Base-by-base conservation (phyloP, 2,888 invertebrate genomes). In the Aquatica leii region DNA sequence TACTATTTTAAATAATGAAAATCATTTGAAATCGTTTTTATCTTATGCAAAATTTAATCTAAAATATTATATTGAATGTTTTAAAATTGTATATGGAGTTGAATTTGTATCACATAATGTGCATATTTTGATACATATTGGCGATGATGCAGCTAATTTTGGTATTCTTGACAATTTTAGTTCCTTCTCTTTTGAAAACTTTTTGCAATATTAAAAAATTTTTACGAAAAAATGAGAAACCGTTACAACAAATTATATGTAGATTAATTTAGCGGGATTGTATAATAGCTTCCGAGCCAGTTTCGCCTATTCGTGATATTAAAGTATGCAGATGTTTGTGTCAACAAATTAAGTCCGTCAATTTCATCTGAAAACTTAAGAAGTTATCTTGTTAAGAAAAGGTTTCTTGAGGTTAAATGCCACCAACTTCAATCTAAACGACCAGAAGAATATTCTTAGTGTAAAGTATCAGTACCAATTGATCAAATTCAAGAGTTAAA, bases 1-100 rank as follows among this genome's bases (percentile, higher is more conserved):
- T 54, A 43, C 34, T n/a, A 64, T 62, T 34, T 40, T 67, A 46
- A 8, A 24, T 3, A 50, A 15, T 18, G 12, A 53, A 53, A 40
- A 37, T 18, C 53, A 53, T 49, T 5, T 17, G 5, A 49, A 1
- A 12, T 1, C 8, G 4, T 8, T 2, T 14, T 12, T 9, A 1
- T 1, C 14, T 2, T 43, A 43, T 43, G 43, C 43, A 8, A n/a
- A 43, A 14, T 14, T 14, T 12, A 1, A 2, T n/a, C 6, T 43
- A 8, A 15, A 43, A 43, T 43, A 43, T 8, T 43, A 12, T 43
- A 17, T 43, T 3, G 6, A 6, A 43, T 43, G 12, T 1, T 43
- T 43, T 15, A 43, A 15, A n/a, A n/a, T 14, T 4, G 1, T 43
- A 6, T 43, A 43, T 17, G 43, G 43, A 2, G 12, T 6, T 2